These are phyloP conservation scores for Agrotis puta DNA, from an alignment of 2,888 invertebrate genomes.

Conservation along the genomic window DNA sequence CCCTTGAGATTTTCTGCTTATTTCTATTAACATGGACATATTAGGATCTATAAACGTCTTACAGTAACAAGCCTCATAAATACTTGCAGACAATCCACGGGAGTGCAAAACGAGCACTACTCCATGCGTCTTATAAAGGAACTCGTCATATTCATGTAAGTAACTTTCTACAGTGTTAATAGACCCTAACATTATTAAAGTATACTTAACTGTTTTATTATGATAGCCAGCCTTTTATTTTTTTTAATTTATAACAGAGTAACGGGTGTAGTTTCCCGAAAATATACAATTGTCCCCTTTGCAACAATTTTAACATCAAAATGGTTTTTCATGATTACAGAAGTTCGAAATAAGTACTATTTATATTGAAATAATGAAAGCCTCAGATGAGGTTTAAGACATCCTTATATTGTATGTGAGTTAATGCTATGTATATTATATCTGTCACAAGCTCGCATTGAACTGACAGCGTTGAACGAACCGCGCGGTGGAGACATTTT, in stretches of 20 bases:
- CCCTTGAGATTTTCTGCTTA: constrained; percentile 16
- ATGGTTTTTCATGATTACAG: constrained; percentile 87
- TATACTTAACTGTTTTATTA: constrained; percentile 21
- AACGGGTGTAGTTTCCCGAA: constrained; percentile 33
- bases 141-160: constrained; percentile 39
- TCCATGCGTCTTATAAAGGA: constrained; percentile 34
- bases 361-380: constrained; percentile 87
- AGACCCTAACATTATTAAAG: constrained; percentile 48
- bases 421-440: constrained; percentile 79
- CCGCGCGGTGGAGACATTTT: constrained; percentile 66
- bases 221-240: constrained; percentile 38
- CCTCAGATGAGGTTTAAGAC: constrained; percentile 81
- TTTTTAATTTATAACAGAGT: constrained; percentile 10
- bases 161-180: constrained; percentile 33
- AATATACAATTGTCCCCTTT: constrained; percentile 82
- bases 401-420: constrained; percentile 80
- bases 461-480: constrained; percentile 71
- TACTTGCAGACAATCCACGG: constrained; percentile 32
- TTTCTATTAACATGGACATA: constrained; percentile 30
- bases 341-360: constrained; percentile 88
- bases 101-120: constrained; percentile 16
- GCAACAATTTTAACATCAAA: constrained; percentile 88
- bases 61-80: constrained; percentile 48
- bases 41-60: constrained; percentile 51
- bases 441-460: constrained; percentile 78